phyloP scores from a whole-genome alignment of 2,113 vertebrate species.

The Acinonyx jubatus region DNA sequence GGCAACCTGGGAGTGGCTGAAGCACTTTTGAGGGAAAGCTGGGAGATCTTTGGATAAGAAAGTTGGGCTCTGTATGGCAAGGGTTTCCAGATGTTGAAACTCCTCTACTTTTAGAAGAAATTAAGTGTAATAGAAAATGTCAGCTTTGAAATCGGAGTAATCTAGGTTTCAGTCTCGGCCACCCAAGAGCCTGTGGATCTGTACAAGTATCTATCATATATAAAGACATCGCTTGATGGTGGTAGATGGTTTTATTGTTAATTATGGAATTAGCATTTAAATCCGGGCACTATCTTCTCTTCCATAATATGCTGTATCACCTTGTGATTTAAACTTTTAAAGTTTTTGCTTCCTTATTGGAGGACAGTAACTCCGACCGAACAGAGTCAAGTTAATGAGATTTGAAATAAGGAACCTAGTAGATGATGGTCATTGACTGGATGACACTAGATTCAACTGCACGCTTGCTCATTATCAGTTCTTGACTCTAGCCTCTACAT shows the following conservation, averaged over 20 bases:
- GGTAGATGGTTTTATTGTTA: not conserved
- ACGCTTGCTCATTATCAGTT: not conserved
- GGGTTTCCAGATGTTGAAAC: not conserved
- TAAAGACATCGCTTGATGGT: not conserved
- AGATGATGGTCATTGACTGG: not conserved
- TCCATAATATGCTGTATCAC: not conserved
- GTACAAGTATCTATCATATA: not conserved
- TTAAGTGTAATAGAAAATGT: not conserved
- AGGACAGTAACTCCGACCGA: not conserved
- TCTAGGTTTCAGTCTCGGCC: not conserved
- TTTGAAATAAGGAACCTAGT: not conserved
- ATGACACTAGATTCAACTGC: not conserved
- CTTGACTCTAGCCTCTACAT: not conserved
- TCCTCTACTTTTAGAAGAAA: not conserved
- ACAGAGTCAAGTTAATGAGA: not conserved
- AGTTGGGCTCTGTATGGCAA: not conserved
- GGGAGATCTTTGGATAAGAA: not conserved
- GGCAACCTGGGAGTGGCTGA: not conserved
- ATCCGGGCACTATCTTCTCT: not conserved
- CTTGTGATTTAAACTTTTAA: slow-evolving; percentile 1
- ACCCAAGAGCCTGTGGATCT: not conserved
- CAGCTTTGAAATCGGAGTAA: not conserved
- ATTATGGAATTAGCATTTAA: not conserved
- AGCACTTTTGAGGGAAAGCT: not conserved
- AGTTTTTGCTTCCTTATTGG: not conserved